Evolutionary conservation across 2,888 invertebrate species (phyloP), one percentile per base, ranked within the genome.

Genomic region (Lepidocyrtoides sp.): DNA sequence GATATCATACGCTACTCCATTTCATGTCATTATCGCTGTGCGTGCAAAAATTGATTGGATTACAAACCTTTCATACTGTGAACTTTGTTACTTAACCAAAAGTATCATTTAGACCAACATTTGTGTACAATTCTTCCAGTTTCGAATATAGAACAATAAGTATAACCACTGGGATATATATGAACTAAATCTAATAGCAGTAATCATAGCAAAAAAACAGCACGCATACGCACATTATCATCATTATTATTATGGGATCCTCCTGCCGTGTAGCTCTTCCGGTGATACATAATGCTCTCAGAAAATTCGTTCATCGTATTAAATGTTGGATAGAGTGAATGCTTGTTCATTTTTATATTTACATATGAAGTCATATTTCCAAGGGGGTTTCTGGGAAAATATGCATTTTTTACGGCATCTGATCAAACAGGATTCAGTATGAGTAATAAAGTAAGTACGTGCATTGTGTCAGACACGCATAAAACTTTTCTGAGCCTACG

Each of bases 31-130:
- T 60, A 60, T 23, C 26, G 26, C 20, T 23, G 26, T 60, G 60
- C 77, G 75, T 87, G 87, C 87, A 87, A 87, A 87, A 87, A 87
- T 79, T 87, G 63, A 79, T 87, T 63, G 66, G 51, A 66, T 79
- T 79, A 79, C 79, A 79, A 66, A 20, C 63, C 87, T 87, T 87
- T 79, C 77, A 72, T 87, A 79, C 79, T 87, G 87, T 86, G 69
- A 69, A 84, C 84, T 72, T 54, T 51, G 77, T 41, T 41, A 26
- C 2, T 1, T 26, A 26, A 60, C 60, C 60, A 60, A 60, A 60
- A 60, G 2, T 54, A n/a, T n/a, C n/a, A 17, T 17, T 5, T 54
- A 54, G 17, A 7, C 17, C 48, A 48, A 77, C 20, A 41, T 4
- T 7, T 41, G 20, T 48, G 20, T 8, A 26, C 2, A 14, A 5